Conservation (phyloP, 2,113 vertebrate species). For the Dicentrarchus labrax region DNA sequence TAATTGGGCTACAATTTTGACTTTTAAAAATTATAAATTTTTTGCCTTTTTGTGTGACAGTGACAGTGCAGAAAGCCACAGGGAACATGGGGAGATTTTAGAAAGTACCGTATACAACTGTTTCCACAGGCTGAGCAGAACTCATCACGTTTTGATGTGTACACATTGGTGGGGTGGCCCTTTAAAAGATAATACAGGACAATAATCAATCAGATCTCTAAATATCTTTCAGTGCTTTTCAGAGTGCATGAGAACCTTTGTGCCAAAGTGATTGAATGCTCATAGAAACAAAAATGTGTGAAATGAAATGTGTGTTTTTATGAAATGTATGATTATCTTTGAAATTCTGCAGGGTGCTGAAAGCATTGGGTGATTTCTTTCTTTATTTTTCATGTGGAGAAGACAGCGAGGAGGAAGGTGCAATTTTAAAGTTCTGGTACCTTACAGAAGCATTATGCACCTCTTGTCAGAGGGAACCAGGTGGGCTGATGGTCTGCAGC, state of each 20-base stretch:
- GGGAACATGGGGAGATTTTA: background rate
- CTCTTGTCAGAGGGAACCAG: slow-evolving; percentile 30
- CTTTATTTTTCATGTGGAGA: background rate
- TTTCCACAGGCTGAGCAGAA: background rate
- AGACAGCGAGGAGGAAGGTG: background rate
- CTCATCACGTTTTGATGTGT: background rate
- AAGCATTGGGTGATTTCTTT: background rate
- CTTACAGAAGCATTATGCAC: slow-evolving; percentile 17
- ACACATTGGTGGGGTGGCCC: background rate
- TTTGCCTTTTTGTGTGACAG: background rate
- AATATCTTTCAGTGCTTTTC: background rate
- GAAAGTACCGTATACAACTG: background rate
- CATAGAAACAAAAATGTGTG: background rate
- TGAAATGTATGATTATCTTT: background rate
- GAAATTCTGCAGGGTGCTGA: background rate
- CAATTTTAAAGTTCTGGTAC: slow-evolving; percentile 20
- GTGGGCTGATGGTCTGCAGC: slow-evolving; percentile 15
- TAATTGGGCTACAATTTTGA: background rate
- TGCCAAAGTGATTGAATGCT: background rate
- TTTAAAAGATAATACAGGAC: background rate
- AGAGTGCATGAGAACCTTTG: background rate
- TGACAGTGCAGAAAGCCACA: background rate
- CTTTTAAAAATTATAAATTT: no score
- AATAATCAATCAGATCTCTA: background rate
- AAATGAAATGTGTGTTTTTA: background rate